phyloP scores from a whole-genome alignment of 2,113 vertebrate species.

The Barnardius zonarius region DNA sequence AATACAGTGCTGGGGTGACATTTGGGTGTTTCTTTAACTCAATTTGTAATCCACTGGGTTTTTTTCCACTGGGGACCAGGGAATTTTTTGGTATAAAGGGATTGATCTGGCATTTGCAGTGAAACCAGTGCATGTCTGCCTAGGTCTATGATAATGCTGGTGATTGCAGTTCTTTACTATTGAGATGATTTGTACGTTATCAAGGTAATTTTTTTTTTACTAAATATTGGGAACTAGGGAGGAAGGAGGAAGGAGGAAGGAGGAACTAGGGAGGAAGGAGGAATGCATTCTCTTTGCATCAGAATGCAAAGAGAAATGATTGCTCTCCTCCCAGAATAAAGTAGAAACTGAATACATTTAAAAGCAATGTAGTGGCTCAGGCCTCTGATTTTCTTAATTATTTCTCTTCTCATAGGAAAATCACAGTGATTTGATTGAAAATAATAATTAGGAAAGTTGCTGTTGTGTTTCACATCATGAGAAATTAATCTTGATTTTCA shows the following conservation, averaged over 20 bases:
- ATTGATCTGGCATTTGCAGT: neutral
- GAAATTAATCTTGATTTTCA: conserved; percentile 29
- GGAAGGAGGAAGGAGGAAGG: conserved; percentile 16
- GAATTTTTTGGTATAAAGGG: neutral
- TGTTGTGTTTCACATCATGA: neutral
- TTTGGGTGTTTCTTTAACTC: neutral
- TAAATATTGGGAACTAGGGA: neutral
- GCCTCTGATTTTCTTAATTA: conserved; percentile 22
- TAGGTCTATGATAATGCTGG: neutral
- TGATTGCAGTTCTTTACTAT: conserved; percentile 15
- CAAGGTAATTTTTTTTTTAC: neutral
- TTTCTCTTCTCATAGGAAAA: conserved; percentile 21
- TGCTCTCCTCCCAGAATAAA: conserved; percentile 1
- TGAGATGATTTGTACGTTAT: neutral
- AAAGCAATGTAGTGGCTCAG: neutral
- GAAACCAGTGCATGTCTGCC: neutral
- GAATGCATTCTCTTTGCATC: conserved; percentile 34
- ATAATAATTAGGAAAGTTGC: conserved; percentile 30
- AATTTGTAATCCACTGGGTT: neutral
- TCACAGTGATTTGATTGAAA: conserved; percentile 41
- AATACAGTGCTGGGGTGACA: neutral
- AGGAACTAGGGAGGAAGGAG: neutral
- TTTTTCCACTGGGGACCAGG: neutral
- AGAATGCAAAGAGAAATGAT: conserved; percentile 44
- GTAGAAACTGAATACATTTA: neutral